Evolutionary conservation across 2,797 vertebrate genomes (phyloP).

Genomic region (Natrix natrix): DNA sequence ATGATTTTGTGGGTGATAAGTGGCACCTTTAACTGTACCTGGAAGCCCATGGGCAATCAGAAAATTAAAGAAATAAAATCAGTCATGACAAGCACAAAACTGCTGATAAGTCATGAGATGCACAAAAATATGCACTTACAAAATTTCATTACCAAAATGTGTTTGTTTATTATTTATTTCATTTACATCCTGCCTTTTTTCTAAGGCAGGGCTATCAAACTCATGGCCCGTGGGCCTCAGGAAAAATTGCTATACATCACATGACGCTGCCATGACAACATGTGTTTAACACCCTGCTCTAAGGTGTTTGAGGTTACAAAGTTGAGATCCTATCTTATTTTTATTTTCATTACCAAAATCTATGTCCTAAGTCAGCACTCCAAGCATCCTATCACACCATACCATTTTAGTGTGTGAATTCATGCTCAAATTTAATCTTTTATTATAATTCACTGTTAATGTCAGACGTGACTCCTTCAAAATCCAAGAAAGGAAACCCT

Average conservation of each 20-base stretch:
- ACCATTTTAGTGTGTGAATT: not conserved
- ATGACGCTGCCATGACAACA: too few species aligned
- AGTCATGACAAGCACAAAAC: not conserved
- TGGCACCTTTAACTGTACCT: not conserved
- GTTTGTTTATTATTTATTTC: not conserved
- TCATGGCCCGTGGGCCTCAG: rapidly evolving
- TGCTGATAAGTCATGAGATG: too few species aligned
- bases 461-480: too few species aligned
- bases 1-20: not conserved
- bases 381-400: not conserved
- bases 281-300: too few species aligned
- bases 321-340: not conserved
- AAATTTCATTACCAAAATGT: not conserved
- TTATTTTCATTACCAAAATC: not conserved
- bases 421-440: not conserved
- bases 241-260: too few species aligned
- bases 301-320: not conserved
- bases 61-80: not conserved
- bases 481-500: too few species aligned
- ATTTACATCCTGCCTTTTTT: not conserved
- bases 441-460: not conserved
- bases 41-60: not conserved
- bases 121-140: not conserved
- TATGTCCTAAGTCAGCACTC: not conserved
- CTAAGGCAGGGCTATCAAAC: not conserved